phyloP scores from a whole-genome alignment of 2,113 vertebrate species.

The Tamias sibiricus region DNA sequence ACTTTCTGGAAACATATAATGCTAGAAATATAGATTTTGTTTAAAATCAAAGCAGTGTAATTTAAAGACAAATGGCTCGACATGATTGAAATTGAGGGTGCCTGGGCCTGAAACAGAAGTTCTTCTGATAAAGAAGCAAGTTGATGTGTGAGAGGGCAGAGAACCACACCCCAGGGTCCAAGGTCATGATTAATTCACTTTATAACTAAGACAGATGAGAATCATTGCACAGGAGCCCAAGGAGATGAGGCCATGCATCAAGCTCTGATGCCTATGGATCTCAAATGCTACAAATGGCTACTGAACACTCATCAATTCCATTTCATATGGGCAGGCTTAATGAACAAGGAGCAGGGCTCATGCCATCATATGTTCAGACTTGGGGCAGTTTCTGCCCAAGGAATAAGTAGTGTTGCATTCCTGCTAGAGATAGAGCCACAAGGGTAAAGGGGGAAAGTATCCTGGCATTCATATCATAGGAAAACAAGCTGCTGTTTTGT shows the following conservation, averaged over 20 bases:
- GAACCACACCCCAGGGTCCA: constrained; percentile 73
- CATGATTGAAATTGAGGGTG: constrained; percentile 28
- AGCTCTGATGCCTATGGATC: constrained; percentile 68
- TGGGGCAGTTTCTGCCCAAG: constrained; percentile 30
- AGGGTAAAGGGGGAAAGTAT: not conserved
- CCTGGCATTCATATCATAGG: not conserved
- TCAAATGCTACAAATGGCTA: constrained; percentile 46
- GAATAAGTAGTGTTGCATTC: constrained; percentile 12
- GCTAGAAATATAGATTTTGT: constrained; percentile 62
- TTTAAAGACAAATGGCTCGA: constrained; percentile 56
- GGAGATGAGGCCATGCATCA: constrained; percentile 79
- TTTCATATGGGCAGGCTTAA: constrained; percentile 59
- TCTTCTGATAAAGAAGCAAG: constrained; percentile 63
- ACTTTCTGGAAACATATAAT: constrained; percentile 51
- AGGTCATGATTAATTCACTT: constrained; percentile 79
- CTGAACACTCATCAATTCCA: constrained; percentile 72
- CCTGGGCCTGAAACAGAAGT: constrained; percentile 48
- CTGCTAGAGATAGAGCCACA: not conserved
- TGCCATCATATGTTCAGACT: constrained; percentile 3
- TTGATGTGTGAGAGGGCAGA: constrained; percentile 44
- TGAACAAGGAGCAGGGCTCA: constrained; percentile 40
- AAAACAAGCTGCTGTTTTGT: constrained; percentile 36
- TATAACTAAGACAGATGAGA: constrained; percentile 82
- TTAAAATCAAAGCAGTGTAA: constrained; percentile 62
- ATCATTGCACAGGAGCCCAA: constrained; percentile 59